Evolutionary conservation across 2,797 vertebrate genomes (phyloP), one percentile per base, ranked within the genome.

Genomic region (Sebastes trivittatus): DNA sequence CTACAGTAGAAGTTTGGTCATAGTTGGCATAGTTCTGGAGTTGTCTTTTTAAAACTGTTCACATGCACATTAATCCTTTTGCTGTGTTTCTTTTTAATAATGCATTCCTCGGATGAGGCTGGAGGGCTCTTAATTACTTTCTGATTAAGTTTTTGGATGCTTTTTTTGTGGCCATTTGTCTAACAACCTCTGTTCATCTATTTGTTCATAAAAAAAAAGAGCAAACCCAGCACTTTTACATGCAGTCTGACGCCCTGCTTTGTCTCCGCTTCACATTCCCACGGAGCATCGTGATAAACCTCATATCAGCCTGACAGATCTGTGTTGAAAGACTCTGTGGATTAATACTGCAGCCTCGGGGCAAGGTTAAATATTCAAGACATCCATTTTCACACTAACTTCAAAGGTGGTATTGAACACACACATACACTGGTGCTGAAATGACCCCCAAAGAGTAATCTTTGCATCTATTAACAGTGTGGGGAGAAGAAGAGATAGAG

Each of bases 291-390:
- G 2, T 10, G 46, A 81, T 76, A 10, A 79, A 76, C 10, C 61
- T 27, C 55, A 72, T 25, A 75, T 80, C 82, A 49, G 42, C 34
- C 66, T 65, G 56, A 78, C 71, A 69, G 76, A 83, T 78, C 83
- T 49, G 63, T 42, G 77, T 34, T 79, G 23, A 23, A 36, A 80
- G 75, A 77, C 69, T 52, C 60, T 34, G 49, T 64, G 80, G 78
- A 88, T 83, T 89, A 83, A 87, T 77, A 72, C 77, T 16, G 52
- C 62, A 69, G 87, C 90, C 82, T 61, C 10, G 1, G 64, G 91
- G 56, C 30, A 11, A 79, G 77, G 79, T 91, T 85, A 89, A 92
- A 92, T 88, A 92, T 91, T 86, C 83, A 92, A 84, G 30, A 87
- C 67, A 70, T 88, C 70, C 82, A 87, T 88, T 91, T 89, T 86